A percentile compares a stretch with the other conserved stretches of the same genome.
phyloP scores from a whole-genome alignment of 2,888 invertebrate species.

The Vanessa cardui region DNA sequence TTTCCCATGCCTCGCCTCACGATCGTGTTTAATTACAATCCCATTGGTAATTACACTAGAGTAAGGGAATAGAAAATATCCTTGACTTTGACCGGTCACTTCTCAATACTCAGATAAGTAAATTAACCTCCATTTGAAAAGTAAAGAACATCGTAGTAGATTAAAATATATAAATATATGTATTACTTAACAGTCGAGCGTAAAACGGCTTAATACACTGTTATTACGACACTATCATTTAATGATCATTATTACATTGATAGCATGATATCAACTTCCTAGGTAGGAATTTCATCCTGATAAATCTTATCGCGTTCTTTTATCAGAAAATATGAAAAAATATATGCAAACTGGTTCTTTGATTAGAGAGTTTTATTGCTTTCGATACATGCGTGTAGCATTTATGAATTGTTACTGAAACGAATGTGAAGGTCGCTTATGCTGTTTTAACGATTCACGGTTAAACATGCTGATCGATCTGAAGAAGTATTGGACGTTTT shows the following conservation, averaged over 20 bases:
- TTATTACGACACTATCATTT: not conserved
- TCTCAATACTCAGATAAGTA: too few species aligned
- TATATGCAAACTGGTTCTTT: conserved; percentile 21
- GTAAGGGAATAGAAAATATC: too few species aligned
- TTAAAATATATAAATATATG: not conserved
- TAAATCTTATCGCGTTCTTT: conserved; percentile 25
- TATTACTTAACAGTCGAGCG: not conserved
- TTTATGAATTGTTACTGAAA: conserved; percentile 13
- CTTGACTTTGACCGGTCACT: too few species aligned
- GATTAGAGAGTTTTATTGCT: conserved; percentile 7
- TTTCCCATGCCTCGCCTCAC: too few species aligned
- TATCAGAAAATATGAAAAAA: conserved; percentile 38
- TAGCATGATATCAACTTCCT: conserved; percentile 35
- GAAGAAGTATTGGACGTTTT: too few species aligned
- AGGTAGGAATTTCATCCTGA: conserved; percentile 41
- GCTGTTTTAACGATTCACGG: too few species aligned
- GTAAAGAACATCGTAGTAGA: too few species aligned
- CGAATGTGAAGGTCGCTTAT: conserved; percentile 30
- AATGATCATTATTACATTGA: not conserved
- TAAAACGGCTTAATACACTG: not conserved
- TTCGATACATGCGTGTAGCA: not conserved
- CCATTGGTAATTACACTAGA: too few species aligned
- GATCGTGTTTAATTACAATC: too few species aligned
- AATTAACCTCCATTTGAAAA: too few species aligned
- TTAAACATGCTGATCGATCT: too few species aligned